Evolutionary conservation across 2,797 vertebrate species (phyloP).

Genomic region (Selene dorsalis): DNA sequence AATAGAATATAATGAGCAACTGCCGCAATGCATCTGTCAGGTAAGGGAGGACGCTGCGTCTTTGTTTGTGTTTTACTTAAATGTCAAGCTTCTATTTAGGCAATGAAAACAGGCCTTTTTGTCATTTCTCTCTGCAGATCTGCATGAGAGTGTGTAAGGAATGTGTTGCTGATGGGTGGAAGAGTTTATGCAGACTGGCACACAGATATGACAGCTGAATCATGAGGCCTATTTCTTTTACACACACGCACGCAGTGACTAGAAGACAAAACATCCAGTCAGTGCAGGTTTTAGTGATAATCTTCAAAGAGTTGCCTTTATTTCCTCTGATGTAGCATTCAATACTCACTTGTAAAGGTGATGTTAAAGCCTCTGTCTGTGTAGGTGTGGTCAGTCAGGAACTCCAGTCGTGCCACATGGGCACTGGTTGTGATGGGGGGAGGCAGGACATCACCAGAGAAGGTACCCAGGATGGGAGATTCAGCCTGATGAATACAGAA

Average conservation of each 20-base stretch:
- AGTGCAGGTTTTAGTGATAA: slow-evolving; percentile 25
- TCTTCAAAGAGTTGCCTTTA: slow-evolving; percentile 31
- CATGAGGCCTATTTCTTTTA: slow-evolving; percentile 32
- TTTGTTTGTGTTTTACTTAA: slow-evolving; percentile 70
- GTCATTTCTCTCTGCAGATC: slow-evolving; percentile 45
- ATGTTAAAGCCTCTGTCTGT: slow-evolving; percentile 98
- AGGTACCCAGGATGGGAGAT: slow-evolving; percentile 95
- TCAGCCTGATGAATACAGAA: slow-evolving; percentile 81
- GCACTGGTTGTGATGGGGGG: slow-evolving; percentile 96
- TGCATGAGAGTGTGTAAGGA: slow-evolving; percentile 21
- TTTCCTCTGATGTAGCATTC: neutral
- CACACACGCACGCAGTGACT: slow-evolving; percentile 15
- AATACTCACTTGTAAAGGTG: slow-evolving; percentile 94
- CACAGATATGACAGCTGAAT: slow-evolving; percentile 53
- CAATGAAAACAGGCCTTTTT: slow-evolving; percentile 50
- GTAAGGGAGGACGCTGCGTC: slow-evolving; percentile 55
- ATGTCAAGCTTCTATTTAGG: slow-evolving; percentile 68
- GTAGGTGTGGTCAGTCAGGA: slow-evolving; percentile 98
- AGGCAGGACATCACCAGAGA: slow-evolving; percentile 93
- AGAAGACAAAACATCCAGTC: slow-evolving; percentile 28
- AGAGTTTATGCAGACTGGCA: slow-evolving; percentile 46
- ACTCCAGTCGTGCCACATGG: slow-evolving; percentile 94
- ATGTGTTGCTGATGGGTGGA: slow-evolving; percentile 35
- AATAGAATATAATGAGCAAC: slow-evolving; percentile 74
- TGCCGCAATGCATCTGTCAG: slow-evolving; percentile 65